phyloP scores from a whole-genome alignment of 2,113 vertebrate species.

The Amphilophus citrinellus region DNA sequence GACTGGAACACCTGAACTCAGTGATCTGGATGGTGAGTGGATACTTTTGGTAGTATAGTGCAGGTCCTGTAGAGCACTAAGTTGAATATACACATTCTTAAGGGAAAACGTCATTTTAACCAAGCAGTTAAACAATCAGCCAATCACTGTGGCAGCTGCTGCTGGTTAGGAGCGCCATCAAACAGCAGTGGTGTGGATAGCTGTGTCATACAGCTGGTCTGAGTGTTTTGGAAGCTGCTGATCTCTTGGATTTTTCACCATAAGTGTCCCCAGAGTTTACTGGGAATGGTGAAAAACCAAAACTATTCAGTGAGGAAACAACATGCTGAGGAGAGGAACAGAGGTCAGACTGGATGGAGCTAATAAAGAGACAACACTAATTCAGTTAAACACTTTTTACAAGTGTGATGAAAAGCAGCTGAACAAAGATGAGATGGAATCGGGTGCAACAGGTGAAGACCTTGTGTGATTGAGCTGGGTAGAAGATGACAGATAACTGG shows the following conservation, averaged over 20 bases:
- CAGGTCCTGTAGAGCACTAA: background rate
- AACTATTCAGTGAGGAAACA: constrained; percentile 2
- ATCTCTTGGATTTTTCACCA: background rate
- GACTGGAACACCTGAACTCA: too few species aligned
- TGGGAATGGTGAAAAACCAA: background rate
- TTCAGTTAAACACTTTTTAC: background rate
- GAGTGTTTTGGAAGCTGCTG: constrained; percentile 13
- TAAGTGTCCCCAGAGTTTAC: background rate
- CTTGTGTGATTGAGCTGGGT: background rate
- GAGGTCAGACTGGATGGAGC: background rate
- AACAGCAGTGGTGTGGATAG: background rate
- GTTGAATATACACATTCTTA: background rate
- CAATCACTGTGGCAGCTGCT: background rate
- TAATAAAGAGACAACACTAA: background rate
- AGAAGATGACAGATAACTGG: background rate
- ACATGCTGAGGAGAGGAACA: background rate
- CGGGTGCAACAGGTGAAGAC: background rate
- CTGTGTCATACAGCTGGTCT: background rate
- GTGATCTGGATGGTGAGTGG: too few species aligned
- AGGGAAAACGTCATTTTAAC: background rate
- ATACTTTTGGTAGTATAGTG: too few species aligned
- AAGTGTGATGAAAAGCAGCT: background rate
- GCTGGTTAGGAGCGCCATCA: background rate
- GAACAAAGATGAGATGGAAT: background rate
- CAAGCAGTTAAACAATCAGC: background rate